Conservation (phyloP, 1,140 invertebrate genomes). For the Akabosia matsudoensis region DNA sequence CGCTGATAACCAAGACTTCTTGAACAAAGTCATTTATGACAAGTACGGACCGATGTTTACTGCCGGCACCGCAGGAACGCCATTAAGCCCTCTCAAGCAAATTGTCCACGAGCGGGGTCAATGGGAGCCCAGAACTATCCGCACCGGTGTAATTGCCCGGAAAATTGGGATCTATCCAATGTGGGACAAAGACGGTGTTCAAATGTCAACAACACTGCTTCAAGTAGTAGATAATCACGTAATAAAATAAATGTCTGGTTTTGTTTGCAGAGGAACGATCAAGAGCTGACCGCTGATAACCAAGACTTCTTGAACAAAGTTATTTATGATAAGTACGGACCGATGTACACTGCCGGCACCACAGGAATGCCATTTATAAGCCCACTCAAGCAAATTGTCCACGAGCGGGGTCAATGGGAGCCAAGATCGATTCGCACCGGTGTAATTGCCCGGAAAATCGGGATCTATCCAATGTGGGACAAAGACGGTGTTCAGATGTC, state of each 20-base stretch:
- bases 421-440: conserved; percentile 67
- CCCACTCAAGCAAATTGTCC: conserved; percentile 60
- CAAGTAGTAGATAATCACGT: conserved; percentile 96
- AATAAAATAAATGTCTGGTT: conserved; percentile 52
- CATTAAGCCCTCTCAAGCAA: conserved; percentile 58
- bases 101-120: conserved; percentile 56
- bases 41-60: conserved; percentile 45
- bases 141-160: conserved; percentile 81
- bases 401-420: conserved; percentile 61
- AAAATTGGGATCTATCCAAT: conserved; percentile 92
- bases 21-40: conserved; percentile 54
- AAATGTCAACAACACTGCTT: conserved; percentile 72
- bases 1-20: conserved; percentile 63
- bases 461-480: conserved; percentile 85
- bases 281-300: conserved; percentile 74
- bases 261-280: conserved; percentile 61
- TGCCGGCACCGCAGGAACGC: conserved; percentile 52
- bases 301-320: conserved; percentile 76
- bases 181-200: conserved; percentile 83
- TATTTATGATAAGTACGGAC: conserved; percentile 63
- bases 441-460: conserved; percentile 88
- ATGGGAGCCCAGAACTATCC: conserved; percentile 63
- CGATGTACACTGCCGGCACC: conserved; percentile 51
- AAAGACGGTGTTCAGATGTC: conserved; percentile 75
- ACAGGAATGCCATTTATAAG: conserved; percentile 53